Conservation (phyloP, 2,113 vertebrate species). For the Meleagris gallopavo region DNA sequence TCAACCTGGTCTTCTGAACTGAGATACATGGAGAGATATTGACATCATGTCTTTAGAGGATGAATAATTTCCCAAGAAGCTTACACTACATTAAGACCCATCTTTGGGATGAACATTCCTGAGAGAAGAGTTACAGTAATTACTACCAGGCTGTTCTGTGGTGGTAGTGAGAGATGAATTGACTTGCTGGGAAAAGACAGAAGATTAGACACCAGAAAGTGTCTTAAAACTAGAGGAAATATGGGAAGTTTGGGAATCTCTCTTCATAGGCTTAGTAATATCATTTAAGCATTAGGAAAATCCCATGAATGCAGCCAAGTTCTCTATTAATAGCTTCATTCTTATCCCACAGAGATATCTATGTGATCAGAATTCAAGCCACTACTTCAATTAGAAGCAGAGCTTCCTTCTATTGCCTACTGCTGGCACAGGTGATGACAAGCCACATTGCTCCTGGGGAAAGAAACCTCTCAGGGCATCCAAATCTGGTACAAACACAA, state of each 20-base stretch:
- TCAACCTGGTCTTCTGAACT: not conserved
- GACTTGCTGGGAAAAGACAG: not conserved
- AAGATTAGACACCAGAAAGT: not conserved
- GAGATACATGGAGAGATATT: not conserved
- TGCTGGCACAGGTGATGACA: conserved; percentile 33
- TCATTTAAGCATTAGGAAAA: not conserved
- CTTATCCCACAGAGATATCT: not conserved
- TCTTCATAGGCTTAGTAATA: not conserved
- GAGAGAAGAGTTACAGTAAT: not conserved
- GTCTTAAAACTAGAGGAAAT: not conserved
- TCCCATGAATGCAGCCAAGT: not conserved
- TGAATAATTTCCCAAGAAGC: not conserved
- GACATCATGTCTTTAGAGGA: not conserved
- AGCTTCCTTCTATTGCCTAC: conserved; percentile 10
- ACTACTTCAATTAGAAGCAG: not conserved
- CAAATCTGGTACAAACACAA: not conserved
- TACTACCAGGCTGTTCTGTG: not conserved
- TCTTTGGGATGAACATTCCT: not conserved
- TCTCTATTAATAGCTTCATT: not conserved
- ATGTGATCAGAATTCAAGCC: not conserved
- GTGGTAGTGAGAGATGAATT: not conserved
- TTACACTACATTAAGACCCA: not conserved
- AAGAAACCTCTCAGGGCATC: not conserved
- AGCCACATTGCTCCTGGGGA: not conserved
- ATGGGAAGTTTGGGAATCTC: not conserved